Base-by-base conservation (phyloP, 2,113 vertebrate species). In the Brienomyrus longianalis region DNA sequence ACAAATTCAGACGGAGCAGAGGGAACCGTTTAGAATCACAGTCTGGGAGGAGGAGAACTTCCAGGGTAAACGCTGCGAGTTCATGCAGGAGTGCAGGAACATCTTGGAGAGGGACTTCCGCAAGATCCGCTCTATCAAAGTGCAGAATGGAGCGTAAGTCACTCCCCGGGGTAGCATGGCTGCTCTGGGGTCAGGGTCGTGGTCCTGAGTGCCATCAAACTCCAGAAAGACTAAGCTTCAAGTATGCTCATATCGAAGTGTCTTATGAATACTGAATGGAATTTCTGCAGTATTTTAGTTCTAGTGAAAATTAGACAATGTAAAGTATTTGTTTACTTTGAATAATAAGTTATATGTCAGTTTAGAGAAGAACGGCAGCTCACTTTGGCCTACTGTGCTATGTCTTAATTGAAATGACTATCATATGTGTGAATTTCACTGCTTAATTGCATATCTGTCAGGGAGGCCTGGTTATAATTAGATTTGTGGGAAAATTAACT, bases 31-130 rank as follows among this genome's bases (percentile, higher is more conserved):
- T 95, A 96, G 96, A 94, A 97, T 99, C 95, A 99, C 97, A 0
- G 96, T 99, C 45, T 98, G 98, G 97, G 98, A 99, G 90, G 97
- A 99, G 93, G 97, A 99, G 91, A 97, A 97, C 95, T 99, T 99
- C 96, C 98, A 99, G 95, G 98, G 98, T 90, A 98, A 98, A 92
- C 96, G 96, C 93, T 98, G 97, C 39, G 97, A 97, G 91, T 97
- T 99, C 94, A 96, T 97, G 95, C 96, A 97, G 93, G 98, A 98
- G 93, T 99, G 98, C 89, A 96, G 97, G 90, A 98, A 97, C 96
- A 96, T 98, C 95, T 96, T 98, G 96, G 98, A 99, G 93, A 96
- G 97, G 89, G 94, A 96, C 92, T 98, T 99, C 97, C 95, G 96
- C 95, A 97, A 97, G 95, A 98, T 98, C 93, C 98, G 98, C 95